These are phyloP conservation scores for Drosophila longiperda DNA, from an alignment of 2,888 invertebrate genomes.

Conservation along the genomic window DNA sequence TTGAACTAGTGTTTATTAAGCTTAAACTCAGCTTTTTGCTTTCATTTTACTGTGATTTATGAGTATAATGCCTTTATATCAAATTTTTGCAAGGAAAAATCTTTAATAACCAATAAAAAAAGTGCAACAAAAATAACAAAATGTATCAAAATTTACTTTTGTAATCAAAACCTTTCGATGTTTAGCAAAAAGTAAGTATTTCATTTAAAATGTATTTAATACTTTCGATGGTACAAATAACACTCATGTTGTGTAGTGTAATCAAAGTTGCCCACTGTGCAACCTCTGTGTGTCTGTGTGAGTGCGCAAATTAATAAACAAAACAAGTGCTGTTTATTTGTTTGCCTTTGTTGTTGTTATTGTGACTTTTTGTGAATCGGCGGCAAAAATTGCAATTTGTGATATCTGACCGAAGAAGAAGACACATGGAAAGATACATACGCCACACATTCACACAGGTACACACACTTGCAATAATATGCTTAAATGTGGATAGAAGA, in stretches of 20 bases:
- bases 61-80: not conserved
- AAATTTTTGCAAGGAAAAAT: not conserved
- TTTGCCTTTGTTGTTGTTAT: conserved; percentile 45
- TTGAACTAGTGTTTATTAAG: not conserved
- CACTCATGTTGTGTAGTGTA: conserved; percentile 15
- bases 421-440: conserved; percentile 24
- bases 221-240: not conserved
- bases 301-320: conserved; percentile 66
- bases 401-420: conserved; percentile 35
- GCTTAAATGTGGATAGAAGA: not conserved
- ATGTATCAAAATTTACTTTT: not conserved
- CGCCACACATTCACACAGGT: conserved; percentile 2
- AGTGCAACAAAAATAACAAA: not conserved
- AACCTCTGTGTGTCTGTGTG: conserved; percentile 16
- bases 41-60: not conserved
- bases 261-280: conserved; percentile 10
- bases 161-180: not conserved
- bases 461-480: not conserved
- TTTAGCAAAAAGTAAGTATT: not conserved
- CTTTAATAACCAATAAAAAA: not conserved
- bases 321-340: conserved; percentile 54
- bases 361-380: conserved; percentile 25
- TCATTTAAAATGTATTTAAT: not conserved
- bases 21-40: not conserved
- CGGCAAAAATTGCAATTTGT: conserved; percentile 55